phyloP scores from a whole-genome alignment of 1,140 invertebrate species.

The Lordiphosa collinella region DNA sequence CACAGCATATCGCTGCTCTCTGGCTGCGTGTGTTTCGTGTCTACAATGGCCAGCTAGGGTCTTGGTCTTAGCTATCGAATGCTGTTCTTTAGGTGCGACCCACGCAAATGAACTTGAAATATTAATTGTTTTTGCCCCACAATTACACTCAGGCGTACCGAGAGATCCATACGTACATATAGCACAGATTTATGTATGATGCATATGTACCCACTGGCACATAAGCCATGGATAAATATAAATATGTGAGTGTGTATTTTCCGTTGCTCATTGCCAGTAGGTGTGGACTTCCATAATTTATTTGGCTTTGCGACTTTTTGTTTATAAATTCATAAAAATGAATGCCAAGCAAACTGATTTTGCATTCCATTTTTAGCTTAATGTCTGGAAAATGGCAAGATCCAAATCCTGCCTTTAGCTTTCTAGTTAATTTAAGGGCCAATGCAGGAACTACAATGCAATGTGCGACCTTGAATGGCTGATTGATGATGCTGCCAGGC shows the following conservation, averaged over 20 bases:
- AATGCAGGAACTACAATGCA: constrained; percentile 3
- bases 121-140: constrained; percentile 52
- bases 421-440: constrained; percentile 10
- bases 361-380: constrained; percentile 4
- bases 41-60: constrained; percentile 36
- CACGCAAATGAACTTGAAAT: constrained; percentile 73
- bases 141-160: constrained; percentile 42
- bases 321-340: constrained; percentile 63
- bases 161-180: background rate
- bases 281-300: constrained; percentile 55
- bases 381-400: constrained; percentile 17
- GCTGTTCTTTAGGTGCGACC: constrained; percentile 25
- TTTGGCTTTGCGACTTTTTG: constrained; percentile 49
- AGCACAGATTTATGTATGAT: background rate
- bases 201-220: constrained; percentile 13
- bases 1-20: constrained; percentile 15
- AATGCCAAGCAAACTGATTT: constrained; percentile 25
- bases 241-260: constrained; percentile 11
- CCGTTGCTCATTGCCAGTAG: constrained; percentile 35
- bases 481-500: constrained; percentile 22
- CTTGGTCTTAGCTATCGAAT: constrained; percentile 7
- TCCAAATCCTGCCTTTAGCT: background rate
- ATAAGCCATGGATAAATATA: constrained; percentile 18
- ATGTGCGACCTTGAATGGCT: constrained; percentile 33
- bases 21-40: constrained; percentile 16